Evolutionary conservation across 2,113 vertebrate species (phyloP).

Genomic region (Xiphophorus couchianus): DNA sequence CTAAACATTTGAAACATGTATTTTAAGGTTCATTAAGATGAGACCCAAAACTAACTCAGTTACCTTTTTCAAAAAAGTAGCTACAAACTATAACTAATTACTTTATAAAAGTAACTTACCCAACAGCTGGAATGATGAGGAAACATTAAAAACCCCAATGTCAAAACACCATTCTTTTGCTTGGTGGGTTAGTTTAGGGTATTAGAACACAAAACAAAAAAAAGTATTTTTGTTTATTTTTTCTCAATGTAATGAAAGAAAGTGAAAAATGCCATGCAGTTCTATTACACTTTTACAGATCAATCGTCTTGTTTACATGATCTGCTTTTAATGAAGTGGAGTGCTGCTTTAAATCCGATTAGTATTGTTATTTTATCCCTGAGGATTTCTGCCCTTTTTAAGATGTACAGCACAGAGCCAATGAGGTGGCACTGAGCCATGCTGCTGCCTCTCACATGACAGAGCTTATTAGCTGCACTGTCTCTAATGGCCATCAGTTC

Average conservation of each 20-base stretch:
- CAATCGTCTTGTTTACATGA: slow-evolving; percentile 22
- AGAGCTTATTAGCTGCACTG: slow-evolving; percentile 75
- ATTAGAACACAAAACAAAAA: not conserved
- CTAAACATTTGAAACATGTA: no score
- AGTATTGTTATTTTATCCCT: slow-evolving; percentile 58
- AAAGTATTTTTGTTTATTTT: not conserved
- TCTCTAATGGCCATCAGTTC: slow-evolving; percentile 63
- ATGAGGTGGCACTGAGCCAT: slow-evolving; percentile 64
- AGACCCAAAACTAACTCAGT: no score
- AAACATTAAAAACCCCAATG: slow-evolving; percentile 12
- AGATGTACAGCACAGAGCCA: slow-evolving; percentile 48
- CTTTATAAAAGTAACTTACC: no score
- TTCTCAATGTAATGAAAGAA: slow-evolving; percentile 7
- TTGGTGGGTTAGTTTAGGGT: not conserved
- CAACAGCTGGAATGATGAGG: not conserved
- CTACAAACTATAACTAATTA: no score
- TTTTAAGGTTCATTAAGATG: no score
- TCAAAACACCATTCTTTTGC: not conserved
- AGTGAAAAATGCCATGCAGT: slow-evolving; percentile 34
- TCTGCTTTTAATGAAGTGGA: slow-evolving; percentile 32
- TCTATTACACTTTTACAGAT: slow-evolving; percentile 36
- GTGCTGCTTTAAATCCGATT: slow-evolving; percentile 57
- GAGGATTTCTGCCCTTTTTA: slow-evolving; percentile 61
- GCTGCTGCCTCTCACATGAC: slow-evolving; percentile 67
- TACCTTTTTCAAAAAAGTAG: no score